Evolutionary conservation across 2,797 vertebrate genomes (phyloP).

Genomic region (Hafferia zeledoni): DNA sequence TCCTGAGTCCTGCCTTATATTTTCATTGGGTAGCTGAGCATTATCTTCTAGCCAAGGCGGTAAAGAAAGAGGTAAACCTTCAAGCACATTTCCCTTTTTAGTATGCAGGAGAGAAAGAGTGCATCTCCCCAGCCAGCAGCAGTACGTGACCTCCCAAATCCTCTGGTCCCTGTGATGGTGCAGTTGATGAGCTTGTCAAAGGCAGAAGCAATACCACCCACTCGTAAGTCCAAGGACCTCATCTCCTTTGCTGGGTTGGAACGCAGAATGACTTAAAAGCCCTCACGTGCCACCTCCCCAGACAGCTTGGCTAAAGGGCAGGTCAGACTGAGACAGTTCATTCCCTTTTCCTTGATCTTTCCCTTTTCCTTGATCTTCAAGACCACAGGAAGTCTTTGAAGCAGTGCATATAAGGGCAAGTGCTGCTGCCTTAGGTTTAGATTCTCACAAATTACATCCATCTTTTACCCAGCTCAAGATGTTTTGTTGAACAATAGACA

Average conservation of each 20-base stretch:
- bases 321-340: slow-evolving; percentile 22
- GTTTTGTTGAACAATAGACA: slow-evolving; percentile 4
- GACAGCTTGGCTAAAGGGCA: slow-evolving; percentile 28
- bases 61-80: not conserved
- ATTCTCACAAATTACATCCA: slow-evolving; percentile 45
- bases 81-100: not conserved
- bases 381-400: slow-evolving; percentile 60
- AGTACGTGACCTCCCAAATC: not conserved
- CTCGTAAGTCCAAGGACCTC: not conserved
- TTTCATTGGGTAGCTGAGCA: not conserved
- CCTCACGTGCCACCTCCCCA: not conserved
- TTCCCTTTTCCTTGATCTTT: slow-evolving; percentile 52
- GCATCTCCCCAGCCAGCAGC: rapidly evolving
- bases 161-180: rapidly evolving
- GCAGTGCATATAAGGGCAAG: slow-evolving; percentile 8
- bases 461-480: slow-evolving; percentile 12
- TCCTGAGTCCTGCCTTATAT: not conserved
- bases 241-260: not conserved
- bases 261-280: not conserved
- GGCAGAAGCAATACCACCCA: not conserved
- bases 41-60: not conserved
- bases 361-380: slow-evolving; percentile 45
- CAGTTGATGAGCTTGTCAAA: not conserved
- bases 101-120: not conserved
- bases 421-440: slow-evolving; percentile 31